A percentile compares a stretch with the other conserved stretches of the same genome.
Conservation (phyloP, 2,113 vertebrate species). For the Pedetes capensis region DNA sequence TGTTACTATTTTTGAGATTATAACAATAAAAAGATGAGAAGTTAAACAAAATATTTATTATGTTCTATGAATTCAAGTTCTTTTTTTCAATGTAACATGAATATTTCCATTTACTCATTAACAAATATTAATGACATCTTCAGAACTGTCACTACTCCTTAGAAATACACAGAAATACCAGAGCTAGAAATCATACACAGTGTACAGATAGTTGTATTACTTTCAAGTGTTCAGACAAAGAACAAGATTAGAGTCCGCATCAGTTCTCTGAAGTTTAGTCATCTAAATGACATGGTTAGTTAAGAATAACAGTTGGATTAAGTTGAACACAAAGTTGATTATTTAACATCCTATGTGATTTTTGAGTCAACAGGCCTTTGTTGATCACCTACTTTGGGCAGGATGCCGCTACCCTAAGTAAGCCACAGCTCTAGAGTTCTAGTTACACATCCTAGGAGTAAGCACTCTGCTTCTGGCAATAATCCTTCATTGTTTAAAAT, state of each 20-base stretch:
- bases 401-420: background rate
- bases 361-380: constrained; percentile 45
- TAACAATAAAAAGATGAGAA: constrained; percentile 41
- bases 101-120: constrained; percentile 69
- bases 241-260: background rate
- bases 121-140: constrained; percentile 67
- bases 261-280: constrained; percentile 44
- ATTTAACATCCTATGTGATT: background rate
- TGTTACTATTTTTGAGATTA: background rate
- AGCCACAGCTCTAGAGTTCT: background rate
- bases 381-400: constrained; percentile 18
- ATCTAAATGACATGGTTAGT: background rate
- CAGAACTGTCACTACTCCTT: constrained; percentile 54
- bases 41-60: constrained; percentile 44
- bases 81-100: constrained; percentile 34
- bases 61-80: constrained; percentile 11
- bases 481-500: constrained; percentile 51
- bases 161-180: constrained; percentile 50
- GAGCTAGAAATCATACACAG: background rate
- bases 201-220: background rate
- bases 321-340: background rate
- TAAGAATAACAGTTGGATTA: background rate
- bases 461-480: background rate
- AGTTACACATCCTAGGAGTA: background rate
- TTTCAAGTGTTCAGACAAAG: constrained; percentile 35